These are phyloP conservation scores for Mionectes macconnelli DNA, from an alignment of 2,113 vertebrate species.

Conservation along the genomic window DNA sequence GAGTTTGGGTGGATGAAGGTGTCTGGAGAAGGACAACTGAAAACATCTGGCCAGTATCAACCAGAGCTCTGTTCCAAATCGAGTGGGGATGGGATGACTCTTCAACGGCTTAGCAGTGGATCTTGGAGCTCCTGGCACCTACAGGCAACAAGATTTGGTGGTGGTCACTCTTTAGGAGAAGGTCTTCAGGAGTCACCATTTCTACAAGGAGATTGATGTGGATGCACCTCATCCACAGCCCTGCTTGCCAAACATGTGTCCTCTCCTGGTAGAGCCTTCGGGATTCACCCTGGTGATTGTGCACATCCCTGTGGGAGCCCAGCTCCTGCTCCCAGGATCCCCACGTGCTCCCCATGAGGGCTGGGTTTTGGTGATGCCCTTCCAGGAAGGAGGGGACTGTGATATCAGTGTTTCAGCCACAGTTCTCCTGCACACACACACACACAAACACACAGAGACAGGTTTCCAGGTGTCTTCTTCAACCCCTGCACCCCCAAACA, in stretches of 20 bases:
- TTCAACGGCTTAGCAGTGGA: neutral
- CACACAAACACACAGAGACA: neutral
- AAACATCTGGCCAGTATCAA: neutral
- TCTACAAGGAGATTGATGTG: neutral
- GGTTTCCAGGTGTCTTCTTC: neutral
- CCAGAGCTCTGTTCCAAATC: neutral
- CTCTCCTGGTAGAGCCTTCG: neutral
- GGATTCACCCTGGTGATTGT: neutral
- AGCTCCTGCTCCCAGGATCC: neutral
- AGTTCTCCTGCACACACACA: neutral
- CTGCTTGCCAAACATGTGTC: too few species aligned
- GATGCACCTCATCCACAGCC: neutral
- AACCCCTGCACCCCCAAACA: neutral
- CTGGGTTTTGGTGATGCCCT: neutral
- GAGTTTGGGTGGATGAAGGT: neutral
- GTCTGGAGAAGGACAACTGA: neutral
- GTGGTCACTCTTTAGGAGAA: neutral
- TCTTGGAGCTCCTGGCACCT: neutral
- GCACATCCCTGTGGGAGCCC: neutral
- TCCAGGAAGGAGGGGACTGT: neutral
- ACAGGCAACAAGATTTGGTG: neutral
- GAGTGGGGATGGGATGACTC: neutral
- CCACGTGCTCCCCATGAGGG: fast-evolving
- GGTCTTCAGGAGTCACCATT: neutral
- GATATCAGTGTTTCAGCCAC: neutral